Evolutionary conservation across 2,113 vertebrate genomes (phyloP).

Genomic region (Corvus hawaiiensis): DNA sequence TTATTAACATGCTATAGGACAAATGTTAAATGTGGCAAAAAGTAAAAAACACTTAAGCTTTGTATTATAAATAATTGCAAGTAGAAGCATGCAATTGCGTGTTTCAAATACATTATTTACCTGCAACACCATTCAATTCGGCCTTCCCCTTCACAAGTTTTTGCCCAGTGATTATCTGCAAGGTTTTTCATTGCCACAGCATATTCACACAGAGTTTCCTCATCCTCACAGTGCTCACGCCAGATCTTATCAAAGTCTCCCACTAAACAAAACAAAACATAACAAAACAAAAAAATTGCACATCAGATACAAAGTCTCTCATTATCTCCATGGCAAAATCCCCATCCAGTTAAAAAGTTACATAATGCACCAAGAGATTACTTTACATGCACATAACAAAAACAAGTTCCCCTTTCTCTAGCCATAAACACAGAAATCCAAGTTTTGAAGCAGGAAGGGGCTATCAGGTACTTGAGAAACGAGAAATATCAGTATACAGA

Average conservation of each 20-base stretch:
- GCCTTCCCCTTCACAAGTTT: conserved; percentile 91
- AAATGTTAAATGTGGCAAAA: not conserved
- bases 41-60: not conserved
- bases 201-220: conserved; percentile 94
- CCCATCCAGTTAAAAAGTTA: not conserved
- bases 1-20: not conserved
- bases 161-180: conserved; percentile 96
- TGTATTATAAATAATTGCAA: not conserved
- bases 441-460: not conserved
- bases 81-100: rapidly evolving
- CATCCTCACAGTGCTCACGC: conserved; percentile 97
- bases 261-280: conserved; percentile 75
- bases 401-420: not conserved
- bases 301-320: not conserved
- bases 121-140: conserved; percentile 99
- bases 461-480: not conserved
- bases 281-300: conserved; percentile 27
- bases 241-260: conserved; percentile 98
- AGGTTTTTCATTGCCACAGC: conserved; percentile 98
- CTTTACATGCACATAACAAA: not conserved
- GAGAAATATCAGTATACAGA: not conserved
- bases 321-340: conserved; percentile 6
- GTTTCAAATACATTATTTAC: conserved; percentile 66
- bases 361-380: not conserved
- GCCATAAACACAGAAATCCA: not conserved